phyloP scores from a whole-genome alignment of 1,140 invertebrate genomes.

The Hylaeus volcanicus region DNA sequence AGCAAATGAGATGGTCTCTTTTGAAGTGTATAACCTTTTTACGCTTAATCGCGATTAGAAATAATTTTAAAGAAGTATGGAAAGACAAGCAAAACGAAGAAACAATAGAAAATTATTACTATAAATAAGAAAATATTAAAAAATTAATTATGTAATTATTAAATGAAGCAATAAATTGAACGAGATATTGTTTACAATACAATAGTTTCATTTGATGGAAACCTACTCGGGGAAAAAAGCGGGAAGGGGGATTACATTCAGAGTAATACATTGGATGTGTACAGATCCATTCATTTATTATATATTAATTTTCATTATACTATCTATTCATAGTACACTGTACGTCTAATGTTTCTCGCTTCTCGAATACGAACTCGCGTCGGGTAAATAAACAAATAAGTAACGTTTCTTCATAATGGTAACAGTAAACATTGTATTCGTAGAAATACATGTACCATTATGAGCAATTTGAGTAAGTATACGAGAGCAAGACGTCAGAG shows the following conservation, averaged over 20 bases:
- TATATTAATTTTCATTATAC: slow-evolving; percentile 76
- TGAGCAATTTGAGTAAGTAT: slow-evolving; percentile 44
- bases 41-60: not conserved
- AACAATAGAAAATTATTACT: too few species aligned
- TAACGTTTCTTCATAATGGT: slow-evolving; percentile 31
- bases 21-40: slow-evolving; percentile 40
- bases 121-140: too few species aligned
- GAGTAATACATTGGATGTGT: slow-evolving; percentile 27
- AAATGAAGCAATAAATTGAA: slow-evolving; percentile 1
- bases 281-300: slow-evolving; percentile 76
- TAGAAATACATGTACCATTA: slow-evolving; percentile 19
- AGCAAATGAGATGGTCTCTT: slow-evolving; percentile 43
- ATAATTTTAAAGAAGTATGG: not conserved
- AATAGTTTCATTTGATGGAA: not conserved
- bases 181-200: not conserved
- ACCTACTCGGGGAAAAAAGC: not conserved
- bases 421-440: slow-evolving; percentile 41
- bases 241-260: too few species aligned
- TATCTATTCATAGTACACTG: slow-evolving; percentile 71
- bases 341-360: slow-evolving; percentile 64
- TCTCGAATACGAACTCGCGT: slow-evolving; percentile 70
- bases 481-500: slow-evolving; percentile 36
- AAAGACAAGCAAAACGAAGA: too few species aligned
- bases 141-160: not conserved
- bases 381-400: slow-evolving; percentile 42